A percentile compares a stretch with the other conserved stretches of the same genome.
These are phyloP conservation scores for Alloscopus bannaensis DNA, from an alignment of 2,888 invertebrate genomes.

Conservation along the genomic window DNA sequence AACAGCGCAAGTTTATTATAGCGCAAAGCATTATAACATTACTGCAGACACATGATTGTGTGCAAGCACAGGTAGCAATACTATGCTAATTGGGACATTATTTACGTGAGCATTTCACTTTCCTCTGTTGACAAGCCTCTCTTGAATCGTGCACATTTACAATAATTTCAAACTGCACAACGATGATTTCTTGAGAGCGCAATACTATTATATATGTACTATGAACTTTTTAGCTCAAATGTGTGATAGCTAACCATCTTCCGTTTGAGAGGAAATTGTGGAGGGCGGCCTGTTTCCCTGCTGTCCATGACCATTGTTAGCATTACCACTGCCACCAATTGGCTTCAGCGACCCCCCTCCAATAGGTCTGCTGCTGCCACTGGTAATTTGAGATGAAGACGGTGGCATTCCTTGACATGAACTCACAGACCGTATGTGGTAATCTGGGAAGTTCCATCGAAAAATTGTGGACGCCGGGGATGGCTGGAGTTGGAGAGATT, in stretches of 20 bases:
- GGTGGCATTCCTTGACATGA: slow-evolving; percentile 53
- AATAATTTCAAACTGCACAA: too few species aligned
- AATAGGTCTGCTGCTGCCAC: slow-evolving; percentile 26
- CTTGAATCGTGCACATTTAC: too few species aligned
- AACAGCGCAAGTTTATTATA: slow-evolving; percentile 21
- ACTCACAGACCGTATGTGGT: slow-evolving; percentile 56
- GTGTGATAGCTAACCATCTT: slow-evolving; percentile 19
- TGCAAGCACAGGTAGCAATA: too few species aligned
- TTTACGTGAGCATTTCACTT: slow-evolving; percentile 52
- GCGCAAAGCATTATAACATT: too few species aligned
- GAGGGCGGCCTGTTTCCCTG: not conserved
- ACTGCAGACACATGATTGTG: too few species aligned
- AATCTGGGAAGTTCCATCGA: slow-evolving; percentile 66
- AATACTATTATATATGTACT: too few species aligned
- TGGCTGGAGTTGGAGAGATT: slow-evolving; percentile 58
- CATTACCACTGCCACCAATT: slow-evolving; percentile 8
- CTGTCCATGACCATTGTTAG: not conserved
- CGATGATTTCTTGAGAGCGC: too few species aligned
- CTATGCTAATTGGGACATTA: slow-evolving; percentile 33
- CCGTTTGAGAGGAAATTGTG: slow-evolving; percentile 18
- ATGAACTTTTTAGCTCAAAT: not conserved
- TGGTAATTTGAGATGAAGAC: slow-evolving; percentile 17
- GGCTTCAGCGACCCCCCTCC: slow-evolving; percentile 3
- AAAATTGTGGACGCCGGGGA: slow-evolving; percentile 59
- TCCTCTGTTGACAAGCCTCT: not conserved